Evolutionary conservation across 2,888 invertebrate species (phyloP).

Genomic region (Pimpla rufipes): DNA sequence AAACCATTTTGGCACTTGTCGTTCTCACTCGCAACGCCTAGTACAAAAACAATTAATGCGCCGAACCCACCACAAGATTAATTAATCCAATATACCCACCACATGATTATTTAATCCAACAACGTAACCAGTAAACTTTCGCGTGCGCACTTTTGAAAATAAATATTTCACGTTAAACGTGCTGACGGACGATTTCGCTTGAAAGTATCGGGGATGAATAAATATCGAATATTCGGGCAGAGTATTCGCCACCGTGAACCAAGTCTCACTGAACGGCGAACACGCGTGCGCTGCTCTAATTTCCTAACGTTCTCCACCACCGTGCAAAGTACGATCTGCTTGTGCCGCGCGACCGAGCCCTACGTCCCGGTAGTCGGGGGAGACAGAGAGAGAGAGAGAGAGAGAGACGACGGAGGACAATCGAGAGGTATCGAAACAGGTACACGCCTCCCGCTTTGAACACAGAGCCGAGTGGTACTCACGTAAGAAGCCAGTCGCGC

Average conservation of each 20-base stretch:
- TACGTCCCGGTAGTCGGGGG: conserved; percentile 42
- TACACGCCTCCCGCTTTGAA: conserved; percentile 58
- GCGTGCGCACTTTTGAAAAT: conserved; percentile 17
- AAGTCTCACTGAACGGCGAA: conserved; percentile 2
- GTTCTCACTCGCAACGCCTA: too few species aligned
- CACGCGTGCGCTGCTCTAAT: conserved; percentile 61
- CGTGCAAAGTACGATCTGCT: conserved; percentile 31
- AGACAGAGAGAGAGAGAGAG: conserved; percentile 47
- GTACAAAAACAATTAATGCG: too few species aligned
- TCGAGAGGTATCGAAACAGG: conserved; percentile 64
- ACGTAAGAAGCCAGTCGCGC: conserved; percentile 35
- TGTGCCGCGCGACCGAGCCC: conserved; percentile 48
- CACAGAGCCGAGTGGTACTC: neutral
- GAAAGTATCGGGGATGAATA: neutral
- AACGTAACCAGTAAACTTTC: neutral
- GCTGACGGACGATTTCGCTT: neutral
- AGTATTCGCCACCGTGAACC: conserved; percentile 52
- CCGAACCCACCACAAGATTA: too few species aligned
- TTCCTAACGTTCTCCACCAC: conserved; percentile 62
- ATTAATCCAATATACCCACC: conserved; percentile 49
- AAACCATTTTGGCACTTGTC: too few species aligned
- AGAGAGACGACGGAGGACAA: conserved; percentile 55
- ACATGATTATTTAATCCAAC: conserved; percentile 55
- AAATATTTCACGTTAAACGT: neutral
- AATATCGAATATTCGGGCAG: conserved; percentile 11